Evolutionary conservation across 2,888 invertebrate species (phyloP).

Genomic region (Drosophila mettleri): DNA sequence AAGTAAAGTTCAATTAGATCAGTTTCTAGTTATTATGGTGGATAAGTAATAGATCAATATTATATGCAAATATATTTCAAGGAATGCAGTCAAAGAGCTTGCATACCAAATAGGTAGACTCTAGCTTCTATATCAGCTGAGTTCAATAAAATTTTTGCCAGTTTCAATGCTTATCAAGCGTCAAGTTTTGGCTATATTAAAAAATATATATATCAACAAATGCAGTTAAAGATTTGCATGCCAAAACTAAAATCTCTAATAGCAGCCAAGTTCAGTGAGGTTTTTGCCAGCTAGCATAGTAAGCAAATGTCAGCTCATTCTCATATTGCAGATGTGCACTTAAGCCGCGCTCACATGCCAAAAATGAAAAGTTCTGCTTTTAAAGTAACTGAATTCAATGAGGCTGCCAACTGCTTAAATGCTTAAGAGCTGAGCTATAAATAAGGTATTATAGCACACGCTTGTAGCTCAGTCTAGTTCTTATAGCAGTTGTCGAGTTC

Average conservation of each 20-base stretch:
- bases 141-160: background rate
- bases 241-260: background rate
- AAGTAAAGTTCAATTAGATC: too few species aligned
- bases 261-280: background rate
- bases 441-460: background rate
- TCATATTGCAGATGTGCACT: background rate
- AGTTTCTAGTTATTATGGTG: too few species aligned
- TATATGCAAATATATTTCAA: too few species aligned
- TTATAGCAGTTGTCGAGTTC: slow-evolving; percentile 4
- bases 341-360: background rate
- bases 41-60: too few species aligned
- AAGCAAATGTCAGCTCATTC: background rate
- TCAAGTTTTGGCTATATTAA: background rate
- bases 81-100: too few species aligned
- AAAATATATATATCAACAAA: background rate
- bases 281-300: background rate
- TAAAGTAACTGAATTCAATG: background rate
- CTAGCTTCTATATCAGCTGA: too few species aligned
- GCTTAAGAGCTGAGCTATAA: background rate
- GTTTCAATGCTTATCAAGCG: background rate
- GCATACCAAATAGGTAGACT: too few species aligned
- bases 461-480: background rate
- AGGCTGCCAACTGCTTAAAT: background rate
- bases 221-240: background rate
- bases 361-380: background rate